A percentile compares a stretch with the other conserved stretches of the same genome.
Evolutionary conservation across 2,113 vertebrate genomes (phyloP).

Genomic region (Nesoenas mayeri): DNA sequence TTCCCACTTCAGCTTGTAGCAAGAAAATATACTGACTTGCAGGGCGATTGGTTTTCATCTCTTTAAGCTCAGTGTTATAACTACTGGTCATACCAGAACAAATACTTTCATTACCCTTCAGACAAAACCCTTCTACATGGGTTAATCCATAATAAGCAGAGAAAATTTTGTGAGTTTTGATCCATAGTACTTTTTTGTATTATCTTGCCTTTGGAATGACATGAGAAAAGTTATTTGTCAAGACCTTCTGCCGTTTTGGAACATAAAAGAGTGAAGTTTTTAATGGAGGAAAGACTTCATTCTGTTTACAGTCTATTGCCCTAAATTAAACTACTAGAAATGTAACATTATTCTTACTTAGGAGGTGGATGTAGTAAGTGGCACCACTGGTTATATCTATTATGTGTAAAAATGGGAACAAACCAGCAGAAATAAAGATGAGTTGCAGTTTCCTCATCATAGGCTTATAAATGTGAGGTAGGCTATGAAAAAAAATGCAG

Average conservation of each 20-base stretch:
- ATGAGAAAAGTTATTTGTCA: neutral
- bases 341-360: neutral
- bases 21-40: neutral
- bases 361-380: neutral
- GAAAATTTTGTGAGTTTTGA: neutral
- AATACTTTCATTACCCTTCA: neutral
- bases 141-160: neutral
- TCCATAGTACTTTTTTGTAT: neutral
- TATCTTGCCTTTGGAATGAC: rapidly evolving
- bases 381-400: neutral
- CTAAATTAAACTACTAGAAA: neutral
- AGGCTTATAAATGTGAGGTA: neutral
- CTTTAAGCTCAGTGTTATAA: neutral
- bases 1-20: neutral
- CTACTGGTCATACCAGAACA: neutral
- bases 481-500: neutral
- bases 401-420: neutral
- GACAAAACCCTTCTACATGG: neutral
- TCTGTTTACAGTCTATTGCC: neutral
- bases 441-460: neutral
- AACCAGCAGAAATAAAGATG: neutral
- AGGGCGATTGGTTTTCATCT: neutral
- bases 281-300: neutral
- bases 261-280: neutral
- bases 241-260: neutral